Evolutionary conservation across 1,140 invertebrate species (phyloP).

Genomic region (Penaeus japonicus): DNA sequence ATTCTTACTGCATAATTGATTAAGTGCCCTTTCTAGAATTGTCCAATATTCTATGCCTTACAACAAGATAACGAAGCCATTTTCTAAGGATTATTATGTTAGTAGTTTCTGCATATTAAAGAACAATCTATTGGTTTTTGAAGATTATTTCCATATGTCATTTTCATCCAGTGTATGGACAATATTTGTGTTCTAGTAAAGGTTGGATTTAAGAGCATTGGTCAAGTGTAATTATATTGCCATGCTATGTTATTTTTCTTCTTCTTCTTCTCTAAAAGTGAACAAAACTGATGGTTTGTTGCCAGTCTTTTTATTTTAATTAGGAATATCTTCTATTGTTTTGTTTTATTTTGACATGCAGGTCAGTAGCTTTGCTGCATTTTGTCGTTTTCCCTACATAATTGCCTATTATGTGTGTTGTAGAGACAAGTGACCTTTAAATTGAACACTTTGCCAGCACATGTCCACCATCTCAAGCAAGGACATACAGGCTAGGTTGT

Average conservation of each 20-base stretch:
- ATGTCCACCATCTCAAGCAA: conserved; percentile 33
- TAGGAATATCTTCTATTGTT: no score
- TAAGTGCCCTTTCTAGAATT: conserved; percentile 43
- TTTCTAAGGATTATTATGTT: conserved; percentile 45
- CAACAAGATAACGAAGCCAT: conserved; percentile 53
- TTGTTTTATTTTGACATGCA: conserved; percentile 37
- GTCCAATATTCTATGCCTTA: conserved; percentile 52
- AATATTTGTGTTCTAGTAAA: no score
- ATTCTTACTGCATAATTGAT: conserved; percentile 26
- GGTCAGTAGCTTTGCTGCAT: conserved; percentile 45
- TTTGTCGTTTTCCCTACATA: conserved; percentile 40
- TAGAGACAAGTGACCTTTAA: conserved; percentile 53
- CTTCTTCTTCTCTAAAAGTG: conserved; percentile 16
- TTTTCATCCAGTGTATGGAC: background rate
- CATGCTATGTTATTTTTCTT: background rate
- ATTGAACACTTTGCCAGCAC: conserved; percentile 43
- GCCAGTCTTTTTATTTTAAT: background rate
- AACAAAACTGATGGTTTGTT: conserved; percentile 21
- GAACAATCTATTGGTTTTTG: conserved; percentile 49
- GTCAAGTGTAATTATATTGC: no score
- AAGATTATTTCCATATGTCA: conserved; percentile 26
- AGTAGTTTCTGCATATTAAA: conserved; percentile 39
- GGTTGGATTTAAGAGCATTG: no score
- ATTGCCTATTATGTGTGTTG: conserved; percentile 49
- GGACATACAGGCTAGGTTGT: conserved; percentile 25